Percentiles rank a stretch among this genome's conserved stretches.
These are phyloP conservation scores for Macrophya annulata DNA, from an alignment of 2,888 invertebrate species.

Conservation along the genomic window DNA sequence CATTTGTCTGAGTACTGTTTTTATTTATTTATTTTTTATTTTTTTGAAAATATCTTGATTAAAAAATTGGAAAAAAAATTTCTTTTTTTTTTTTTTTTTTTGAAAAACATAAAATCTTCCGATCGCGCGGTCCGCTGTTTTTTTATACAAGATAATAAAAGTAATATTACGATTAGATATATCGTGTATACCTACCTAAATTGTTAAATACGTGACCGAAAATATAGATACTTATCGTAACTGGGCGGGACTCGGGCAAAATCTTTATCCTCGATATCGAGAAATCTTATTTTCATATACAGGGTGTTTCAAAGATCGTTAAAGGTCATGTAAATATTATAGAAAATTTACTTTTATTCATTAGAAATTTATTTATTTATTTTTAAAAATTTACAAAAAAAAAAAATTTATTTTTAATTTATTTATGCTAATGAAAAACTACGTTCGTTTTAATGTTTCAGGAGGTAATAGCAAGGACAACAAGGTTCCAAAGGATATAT, in stretches of 20 bases:
- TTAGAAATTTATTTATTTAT: not conserved
- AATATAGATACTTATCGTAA: slow-evolving; percentile 11
- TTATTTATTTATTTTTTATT: not conserved
- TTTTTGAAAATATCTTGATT: not conserved
- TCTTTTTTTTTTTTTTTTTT: no score
- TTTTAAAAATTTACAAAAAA: no score
- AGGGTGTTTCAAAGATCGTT: not conserved
- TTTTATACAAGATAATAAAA: slow-evolving; percentile 9
- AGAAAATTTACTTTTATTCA: not conserved
- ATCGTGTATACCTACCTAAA: not conserved
- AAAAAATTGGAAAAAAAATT: not conserved
- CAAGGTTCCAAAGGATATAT: slow-evolving; percentile 87
- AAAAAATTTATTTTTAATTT: not conserved
- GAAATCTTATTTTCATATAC: not conserved
- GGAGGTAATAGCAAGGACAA: slow-evolving; percentile 88
- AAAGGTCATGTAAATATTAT: not conserved
- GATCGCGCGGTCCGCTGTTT: not conserved
- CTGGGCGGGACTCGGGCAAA: not conserved
- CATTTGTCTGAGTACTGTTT: not conserved
- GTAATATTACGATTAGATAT: slow-evolving; percentile 21
- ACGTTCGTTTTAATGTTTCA: slow-evolving; percentile 80
- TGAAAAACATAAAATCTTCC: not conserved
- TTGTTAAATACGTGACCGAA: not conserved
- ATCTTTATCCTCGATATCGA: not conserved
- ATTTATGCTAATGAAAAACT: not conserved